Base-by-base conservation (phyloP, 2,797 vertebrate species). In the Enteromius anoplus region DNA sequence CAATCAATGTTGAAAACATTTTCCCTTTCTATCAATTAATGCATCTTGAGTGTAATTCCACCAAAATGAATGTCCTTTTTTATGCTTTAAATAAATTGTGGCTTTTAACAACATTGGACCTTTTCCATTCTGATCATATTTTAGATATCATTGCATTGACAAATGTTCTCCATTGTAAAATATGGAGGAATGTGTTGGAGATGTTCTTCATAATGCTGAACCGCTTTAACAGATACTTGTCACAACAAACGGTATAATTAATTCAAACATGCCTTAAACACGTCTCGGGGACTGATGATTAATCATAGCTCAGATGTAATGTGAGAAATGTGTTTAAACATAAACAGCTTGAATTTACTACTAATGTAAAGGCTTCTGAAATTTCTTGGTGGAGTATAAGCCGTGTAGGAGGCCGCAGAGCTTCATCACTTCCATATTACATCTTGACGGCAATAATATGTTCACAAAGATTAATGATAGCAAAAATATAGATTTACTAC, bases 251-350 rank as follows among this genome's bases (percentile, higher is more conserved):
- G 12, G 21, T 26, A 34, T 34, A 73, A 65, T 81, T 82, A 58
- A 40, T 71, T 60, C 42, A 84, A 51, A 78, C 60, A 49, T n/a
- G 3, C 77, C 71, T 66, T 84, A 84, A 86, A 72, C 73, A 80
- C 37, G 40, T 77, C 78, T 83, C 75, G 34, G 70, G 32, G 34
- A 29, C 76, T 23, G 23, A 11, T 51, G 79, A 88, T 89, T 86
- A 85, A 90, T 89, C 88, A 87, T 82, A 81, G 40, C 65, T 77
- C 76, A 83, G 85, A 78, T 42, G n/a, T 21, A 42, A 77, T 45
- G 23, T 19, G 82, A 84, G 75, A 79, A 55, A 86, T 90, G 64
- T 84, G 85, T 86, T 84, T 81, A 65, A 73, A 76, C 84, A 75
- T 80, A 85, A 87, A 86, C 73, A 45, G 70, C 23, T 29, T 29